These are phyloP conservation scores for Marisa cornuarietis DNA, from an alignment of 1,140 invertebrate genomes.

Conservation along the genomic window DNA sequence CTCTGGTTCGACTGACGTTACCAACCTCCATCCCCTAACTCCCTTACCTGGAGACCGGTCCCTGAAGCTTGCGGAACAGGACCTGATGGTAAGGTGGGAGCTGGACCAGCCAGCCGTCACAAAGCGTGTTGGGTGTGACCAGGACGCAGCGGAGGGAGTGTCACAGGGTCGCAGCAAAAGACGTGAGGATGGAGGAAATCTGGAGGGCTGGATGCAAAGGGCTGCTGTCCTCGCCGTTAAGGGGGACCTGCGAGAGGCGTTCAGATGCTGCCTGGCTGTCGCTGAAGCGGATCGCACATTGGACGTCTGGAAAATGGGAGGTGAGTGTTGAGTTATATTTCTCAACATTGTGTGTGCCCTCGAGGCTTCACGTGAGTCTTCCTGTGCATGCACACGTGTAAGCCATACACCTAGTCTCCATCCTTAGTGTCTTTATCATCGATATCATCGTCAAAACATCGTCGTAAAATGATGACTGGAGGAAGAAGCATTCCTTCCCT, in stretches of 20 bases:
- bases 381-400: no score
- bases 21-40: slow-evolving; percentile 42
- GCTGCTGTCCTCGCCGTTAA: slow-evolving; percentile 29
- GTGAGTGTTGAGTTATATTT: slow-evolving; percentile 24
- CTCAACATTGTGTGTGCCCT: no score
- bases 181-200: slow-evolving; percentile 28
- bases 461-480: no score
- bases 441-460: no score
- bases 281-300: slow-evolving; percentile 15
- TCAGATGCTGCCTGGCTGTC: slow-evolving; percentile 30
- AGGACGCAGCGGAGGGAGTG: slow-evolving; percentile 6
- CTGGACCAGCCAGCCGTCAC: slow-evolving; percentile 23
- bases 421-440: no score
- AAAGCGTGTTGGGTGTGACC: background rate
- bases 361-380: no score
- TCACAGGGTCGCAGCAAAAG: slow-evolving; percentile 13
- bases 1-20: slow-evolving; percentile 19
- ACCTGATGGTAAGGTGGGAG: slow-evolving; percentile 40
- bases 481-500: no score
- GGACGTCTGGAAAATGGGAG: slow-evolving; percentile 44
- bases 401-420: no score
- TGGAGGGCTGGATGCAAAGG: slow-evolving; percentile 33
- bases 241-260: slow-evolving; percentile 32
- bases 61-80: slow-evolving; percentile 35
- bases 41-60: slow-evolving; percentile 46